These are phyloP conservation scores for Macroramphosus scolopax DNA, from an alignment of 2,797 vertebrate species.

Conservation along the genomic window DNA sequence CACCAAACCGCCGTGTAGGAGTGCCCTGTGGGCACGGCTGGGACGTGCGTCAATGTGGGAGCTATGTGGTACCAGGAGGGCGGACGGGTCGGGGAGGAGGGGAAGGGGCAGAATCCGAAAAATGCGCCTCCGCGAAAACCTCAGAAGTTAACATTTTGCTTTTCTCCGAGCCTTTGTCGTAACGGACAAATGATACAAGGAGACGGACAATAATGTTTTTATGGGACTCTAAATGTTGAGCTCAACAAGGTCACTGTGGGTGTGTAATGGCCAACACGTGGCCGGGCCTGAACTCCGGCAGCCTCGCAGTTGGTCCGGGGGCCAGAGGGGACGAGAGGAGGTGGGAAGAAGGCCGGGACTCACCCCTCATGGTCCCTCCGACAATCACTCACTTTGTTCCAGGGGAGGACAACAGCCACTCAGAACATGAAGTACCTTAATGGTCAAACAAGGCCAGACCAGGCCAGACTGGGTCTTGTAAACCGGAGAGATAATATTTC, in stretches of 20 bases:
- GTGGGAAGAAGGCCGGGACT: slow-evolving; percentile 65
- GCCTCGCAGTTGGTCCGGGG: slow-evolving; percentile 74
- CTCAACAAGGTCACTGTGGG: slow-evolving; percentile 88
- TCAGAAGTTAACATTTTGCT: slow-evolving; percentile 82
- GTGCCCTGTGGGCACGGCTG: slow-evolving; percentile 53
- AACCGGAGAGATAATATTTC: slow-evolving; percentile 90
- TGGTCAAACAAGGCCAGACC: slow-evolving; percentile 61
- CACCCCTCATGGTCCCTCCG: slow-evolving; percentile 65
- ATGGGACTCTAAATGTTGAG: slow-evolving; percentile 88
- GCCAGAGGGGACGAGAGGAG: slow-evolving; percentile 61
- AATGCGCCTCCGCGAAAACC: slow-evolving; percentile 74
- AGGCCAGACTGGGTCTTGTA: slow-evolving; percentile 65
- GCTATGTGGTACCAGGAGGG: slow-evolving; percentile 54
- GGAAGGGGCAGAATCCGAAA: slow-evolving; percentile 80
- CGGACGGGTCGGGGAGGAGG: slow-evolving; percentile 39
- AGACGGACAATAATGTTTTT: slow-evolving; percentile 95
- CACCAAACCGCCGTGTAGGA: slow-evolving; percentile 65
- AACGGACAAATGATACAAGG: slow-evolving; percentile 86
- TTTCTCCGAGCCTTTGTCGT: slow-evolving; percentile 78
- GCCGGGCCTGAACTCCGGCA: slow-evolving; percentile 86
- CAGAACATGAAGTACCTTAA: slow-evolving; percentile 82
- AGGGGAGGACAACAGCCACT: slow-evolving; percentile 71
- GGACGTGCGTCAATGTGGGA: slow-evolving; percentile 73
- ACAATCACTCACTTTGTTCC: slow-evolving; percentile 87
- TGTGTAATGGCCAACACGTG: slow-evolving; percentile 87